Percentiles rank a stretch among this genome's conserved stretches.
phyloP scores from a whole-genome alignment of 2,888 invertebrate genomes.

The Yponomeuta evonymella region DNA sequence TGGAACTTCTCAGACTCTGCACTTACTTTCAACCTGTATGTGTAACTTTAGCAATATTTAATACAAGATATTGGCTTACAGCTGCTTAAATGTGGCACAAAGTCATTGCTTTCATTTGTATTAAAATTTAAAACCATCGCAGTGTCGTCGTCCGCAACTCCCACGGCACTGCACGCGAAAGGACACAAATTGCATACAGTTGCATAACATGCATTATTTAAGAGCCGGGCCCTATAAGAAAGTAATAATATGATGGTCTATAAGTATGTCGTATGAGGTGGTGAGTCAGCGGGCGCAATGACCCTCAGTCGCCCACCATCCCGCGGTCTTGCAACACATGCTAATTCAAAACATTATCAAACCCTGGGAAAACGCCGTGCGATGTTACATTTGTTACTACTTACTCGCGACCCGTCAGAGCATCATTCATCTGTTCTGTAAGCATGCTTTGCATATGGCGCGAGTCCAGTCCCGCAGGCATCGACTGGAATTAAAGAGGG shows the following conservation, averaged over 20 bases:
- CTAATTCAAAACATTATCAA: slow-evolving; percentile 20
- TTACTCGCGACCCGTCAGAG: slow-evolving; percentile 36
- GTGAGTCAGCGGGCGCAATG: slow-evolving; percentile 64
- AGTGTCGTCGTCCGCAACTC: slow-evolving; percentile 14
- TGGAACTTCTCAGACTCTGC: neutral
- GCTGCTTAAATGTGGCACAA: slow-evolving; percentile 1
- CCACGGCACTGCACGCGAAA: slow-evolving; percentile 22
- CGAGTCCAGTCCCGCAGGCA: slow-evolving; percentile 32
- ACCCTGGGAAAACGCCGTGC: slow-evolving; percentile 16
- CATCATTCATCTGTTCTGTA: slow-evolving; percentile 63
- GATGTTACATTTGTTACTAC: slow-evolving; percentile 9
- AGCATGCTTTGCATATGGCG: slow-evolving; percentile 57
- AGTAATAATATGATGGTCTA: slow-evolving; percentile 68
- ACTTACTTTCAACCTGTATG: neutral
- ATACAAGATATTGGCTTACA: neutral
- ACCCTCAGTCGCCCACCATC: slow-evolving; percentile 48
- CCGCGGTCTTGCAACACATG: slow-evolving; percentile 20
- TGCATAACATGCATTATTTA: slow-evolving; percentile 74
- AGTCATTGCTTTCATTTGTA: slow-evolving; percentile 8
- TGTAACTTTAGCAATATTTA: neutral
- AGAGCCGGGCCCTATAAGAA: slow-evolving; percentile 71
- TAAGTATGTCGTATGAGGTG: slow-evolving; percentile 59
- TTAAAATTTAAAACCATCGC: slow-evolving; percentile 13
- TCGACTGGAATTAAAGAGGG: slow-evolving; percentile 37
- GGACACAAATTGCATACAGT: slow-evolving; percentile 67